Conservation (phyloP, 2,113 vertebrate genomes). For the Rhinolophus sinicus region DNA sequence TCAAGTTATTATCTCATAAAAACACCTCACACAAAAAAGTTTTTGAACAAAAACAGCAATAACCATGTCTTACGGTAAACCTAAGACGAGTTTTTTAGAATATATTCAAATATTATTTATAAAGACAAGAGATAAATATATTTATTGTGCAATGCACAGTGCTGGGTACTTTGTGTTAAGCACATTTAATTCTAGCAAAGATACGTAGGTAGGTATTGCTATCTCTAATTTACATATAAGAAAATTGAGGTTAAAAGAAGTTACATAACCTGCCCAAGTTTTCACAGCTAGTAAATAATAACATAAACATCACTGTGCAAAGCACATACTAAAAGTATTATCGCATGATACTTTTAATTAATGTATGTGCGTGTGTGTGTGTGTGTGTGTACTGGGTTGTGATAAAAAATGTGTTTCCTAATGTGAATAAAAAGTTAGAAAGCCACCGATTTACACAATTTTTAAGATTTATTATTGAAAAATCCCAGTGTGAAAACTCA, state of each 20-base stretch:
- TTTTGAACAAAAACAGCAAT: constrained; percentile 27
- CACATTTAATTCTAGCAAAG: background rate
- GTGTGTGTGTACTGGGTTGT: background rate
- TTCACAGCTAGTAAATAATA: background rate
- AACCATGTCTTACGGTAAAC: background rate
- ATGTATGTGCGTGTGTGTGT: background rate
- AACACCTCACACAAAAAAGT: background rate
- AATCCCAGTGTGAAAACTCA: background rate
- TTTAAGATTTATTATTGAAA: background rate
- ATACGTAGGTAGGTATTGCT: background rate
- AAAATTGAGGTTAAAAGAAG: background rate
- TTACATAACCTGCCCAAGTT: background rate
- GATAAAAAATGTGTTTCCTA: background rate
- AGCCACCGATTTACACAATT: background rate
- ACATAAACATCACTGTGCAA: background rate
- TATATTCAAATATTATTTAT: background rate
- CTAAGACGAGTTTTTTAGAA: background rate
- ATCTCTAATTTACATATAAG: background rate
- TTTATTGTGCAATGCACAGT: background rate
- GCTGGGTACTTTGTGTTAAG: background rate
- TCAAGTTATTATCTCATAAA: background rate
- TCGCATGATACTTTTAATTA: background rate
- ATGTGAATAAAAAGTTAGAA: background rate
- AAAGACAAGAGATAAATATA: background rate
- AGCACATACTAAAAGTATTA: background rate